phyloP scores from a whole-genome alignment of 2,113 vertebrate species.

The Salvelinus alpinus region DNA sequence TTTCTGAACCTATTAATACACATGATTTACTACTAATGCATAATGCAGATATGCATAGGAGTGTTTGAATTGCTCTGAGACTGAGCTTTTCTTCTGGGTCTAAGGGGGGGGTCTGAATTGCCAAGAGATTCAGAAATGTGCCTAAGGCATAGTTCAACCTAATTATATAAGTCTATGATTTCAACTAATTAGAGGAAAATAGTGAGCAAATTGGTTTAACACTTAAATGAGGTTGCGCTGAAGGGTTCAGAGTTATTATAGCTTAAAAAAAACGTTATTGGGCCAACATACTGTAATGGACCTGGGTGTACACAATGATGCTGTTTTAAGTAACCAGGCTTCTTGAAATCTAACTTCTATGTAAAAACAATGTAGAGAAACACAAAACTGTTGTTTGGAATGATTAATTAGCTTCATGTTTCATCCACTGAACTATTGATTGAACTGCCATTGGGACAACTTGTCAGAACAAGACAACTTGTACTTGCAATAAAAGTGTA shows the following conservation, averaged over 20 bases:
- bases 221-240: conserved; percentile 48
- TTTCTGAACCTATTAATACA: not conserved
- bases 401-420: too few relatives aligned
- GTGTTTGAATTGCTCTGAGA: conserved; percentile 57
- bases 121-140: conserved; percentile 52
- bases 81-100: conserved; percentile 47
- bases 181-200: conserved; percentile 70
- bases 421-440: too few relatives aligned
- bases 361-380: too few relatives aligned
- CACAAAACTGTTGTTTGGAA: too few relatives aligned
- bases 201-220: conserved; percentile 36
- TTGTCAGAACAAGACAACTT: too few relatives aligned
- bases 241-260: conserved; percentile 19
- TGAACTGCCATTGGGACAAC: too few relatives aligned
- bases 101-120: conserved; percentile 46
- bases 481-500: too few relatives aligned
- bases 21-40: conserved; percentile 38
- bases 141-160: conserved; percentile 28
- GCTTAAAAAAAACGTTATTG: not conserved
- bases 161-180: conserved; percentile 3
- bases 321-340: too few relatives aligned
- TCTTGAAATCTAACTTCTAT: too few relatives aligned
- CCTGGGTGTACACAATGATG: not conserved
- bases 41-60: not conserved
- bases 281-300: not conserved